Conservation (phyloP, 2,113 vertebrate genomes). For the Rattus rattus region DNA sequence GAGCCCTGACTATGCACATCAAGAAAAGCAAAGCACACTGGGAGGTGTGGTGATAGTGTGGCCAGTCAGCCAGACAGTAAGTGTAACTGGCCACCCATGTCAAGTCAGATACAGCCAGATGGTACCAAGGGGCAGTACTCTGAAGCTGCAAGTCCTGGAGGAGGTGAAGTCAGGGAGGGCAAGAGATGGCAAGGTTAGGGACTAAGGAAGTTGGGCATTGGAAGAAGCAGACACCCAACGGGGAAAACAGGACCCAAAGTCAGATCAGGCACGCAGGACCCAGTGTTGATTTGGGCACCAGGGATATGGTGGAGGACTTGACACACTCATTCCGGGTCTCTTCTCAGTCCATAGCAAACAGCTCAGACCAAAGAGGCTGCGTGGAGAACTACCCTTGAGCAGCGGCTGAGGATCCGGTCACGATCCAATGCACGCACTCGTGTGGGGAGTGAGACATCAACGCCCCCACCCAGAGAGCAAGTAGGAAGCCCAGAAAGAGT, state of each 20-base stretch:
- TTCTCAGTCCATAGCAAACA: background rate
- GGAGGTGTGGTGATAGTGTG: background rate
- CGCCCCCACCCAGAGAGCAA: conserved; percentile 21
- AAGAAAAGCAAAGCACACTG: background rate
- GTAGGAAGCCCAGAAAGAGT: conserved; percentile 32
- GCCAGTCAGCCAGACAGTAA: background rate
- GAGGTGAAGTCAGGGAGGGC: background rate
- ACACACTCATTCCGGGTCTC: background rate
- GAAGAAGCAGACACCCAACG: background rate
- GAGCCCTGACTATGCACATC: background rate
- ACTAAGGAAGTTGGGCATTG: background rate
- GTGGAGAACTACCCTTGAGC: background rate
- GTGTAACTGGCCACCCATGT: background rate
- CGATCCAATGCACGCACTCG: conserved; percentile 9
- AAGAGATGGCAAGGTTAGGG: conserved; percentile 26
- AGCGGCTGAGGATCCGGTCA: background rate
- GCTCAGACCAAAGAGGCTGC: background rate
- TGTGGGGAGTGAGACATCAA: background rate
- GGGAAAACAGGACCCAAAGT: background rate
- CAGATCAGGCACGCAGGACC: background rate
- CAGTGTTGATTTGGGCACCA: background rate
- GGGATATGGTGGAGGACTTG: background rate
- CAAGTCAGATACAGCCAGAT: background rate
- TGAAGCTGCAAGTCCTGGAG: background rate
- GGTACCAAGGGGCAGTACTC: background rate